Evolutionary conservation across 2,113 vertebrate species (phyloP).

Genomic region (Nesoenas mayeri): DNA sequence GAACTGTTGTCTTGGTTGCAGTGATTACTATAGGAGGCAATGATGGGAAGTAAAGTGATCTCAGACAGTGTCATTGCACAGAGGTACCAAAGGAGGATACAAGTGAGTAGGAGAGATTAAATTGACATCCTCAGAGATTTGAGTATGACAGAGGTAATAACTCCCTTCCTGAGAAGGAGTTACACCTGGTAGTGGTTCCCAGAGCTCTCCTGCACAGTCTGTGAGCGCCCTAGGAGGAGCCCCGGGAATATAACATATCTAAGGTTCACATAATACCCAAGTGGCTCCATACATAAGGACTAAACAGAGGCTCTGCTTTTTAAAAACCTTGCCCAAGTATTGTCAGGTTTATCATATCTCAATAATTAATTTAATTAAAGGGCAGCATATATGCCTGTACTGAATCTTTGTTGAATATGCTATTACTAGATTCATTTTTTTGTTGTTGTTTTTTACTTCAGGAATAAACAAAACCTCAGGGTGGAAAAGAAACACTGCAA

Average conservation of each 20-base stretch:
- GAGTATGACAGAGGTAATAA: not conserved
- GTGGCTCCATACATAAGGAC: not conserved
- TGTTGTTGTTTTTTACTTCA: not conserved
- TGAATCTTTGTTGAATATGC: not conserved
- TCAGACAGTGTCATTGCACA: not conserved
- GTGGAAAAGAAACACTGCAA: not conserved
- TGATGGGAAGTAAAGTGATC: not conserved
- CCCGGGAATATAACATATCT: not conserved
- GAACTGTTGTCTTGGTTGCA: not conserved
- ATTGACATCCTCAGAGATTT: not conserved
- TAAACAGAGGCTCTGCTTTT: not conserved
- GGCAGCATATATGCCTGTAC: not conserved
- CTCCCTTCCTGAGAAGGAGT: not conserved
- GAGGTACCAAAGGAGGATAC: not conserved
- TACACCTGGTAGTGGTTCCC: not conserved
- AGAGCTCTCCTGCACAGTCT: not conserved
- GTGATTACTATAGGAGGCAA: not conserved
- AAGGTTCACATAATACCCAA: not conserved
- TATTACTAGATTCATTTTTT: not conserved
- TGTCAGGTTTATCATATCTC: not conserved
- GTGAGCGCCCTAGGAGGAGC: not conserved
- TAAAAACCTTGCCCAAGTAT: not conserved
- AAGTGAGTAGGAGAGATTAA: not conserved
- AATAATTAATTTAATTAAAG: not conserved
- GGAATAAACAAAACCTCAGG: not conserved